Evolutionary conservation across 2,113 vertebrate genomes (phyloP), one percentile per base, ranked within the genome.

Genomic region (Urocitellus parryii): DNA sequence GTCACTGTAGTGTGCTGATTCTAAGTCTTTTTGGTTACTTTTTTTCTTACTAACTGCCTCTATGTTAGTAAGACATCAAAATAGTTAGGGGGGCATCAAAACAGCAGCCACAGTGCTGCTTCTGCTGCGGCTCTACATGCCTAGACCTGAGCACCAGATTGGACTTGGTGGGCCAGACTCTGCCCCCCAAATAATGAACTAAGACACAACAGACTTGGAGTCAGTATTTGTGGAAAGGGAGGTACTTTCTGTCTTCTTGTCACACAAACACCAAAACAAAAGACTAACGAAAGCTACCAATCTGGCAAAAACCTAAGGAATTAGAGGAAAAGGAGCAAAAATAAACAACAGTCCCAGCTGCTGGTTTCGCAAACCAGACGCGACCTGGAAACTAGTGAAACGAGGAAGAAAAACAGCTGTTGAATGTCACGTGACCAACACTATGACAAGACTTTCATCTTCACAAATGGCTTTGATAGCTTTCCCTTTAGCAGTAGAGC

Each of bases 281-380:
- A 82, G 53, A 74, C 39, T 42, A 27, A 22, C 6, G 20, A 88
- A 92, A n/a, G 37, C 90, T 90, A 68, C 61, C 27, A 85, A 27
- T 83, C 63, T 93, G 94, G 68, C 91, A 93, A 27, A 90, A 87
- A 48, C 82, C 61, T 70, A 78, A 92, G 81, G 29, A 51, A 85
- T 80, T 72, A 39, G 25, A 90, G 45, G 39, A 81, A 70, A 87
- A 90, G 3, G 42, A 87, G 9, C 34, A 17, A 80, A 76, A 94
- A 61, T 74, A 61, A 92, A 61, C 74, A 86, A 48, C 74, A 86
- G 32, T 7, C 22, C 3, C 25, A n/a, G 37, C 37, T 61, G 73
- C 86, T 37, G 11, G 76, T 91, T 83, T 81, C 84, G 56, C 87
- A 77, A 90, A 76, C 88, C 90, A 90, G 77, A 96, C 73, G 67